Conservation (phyloP, 2,888 invertebrate species). For the Trimorus sp. region DNA sequence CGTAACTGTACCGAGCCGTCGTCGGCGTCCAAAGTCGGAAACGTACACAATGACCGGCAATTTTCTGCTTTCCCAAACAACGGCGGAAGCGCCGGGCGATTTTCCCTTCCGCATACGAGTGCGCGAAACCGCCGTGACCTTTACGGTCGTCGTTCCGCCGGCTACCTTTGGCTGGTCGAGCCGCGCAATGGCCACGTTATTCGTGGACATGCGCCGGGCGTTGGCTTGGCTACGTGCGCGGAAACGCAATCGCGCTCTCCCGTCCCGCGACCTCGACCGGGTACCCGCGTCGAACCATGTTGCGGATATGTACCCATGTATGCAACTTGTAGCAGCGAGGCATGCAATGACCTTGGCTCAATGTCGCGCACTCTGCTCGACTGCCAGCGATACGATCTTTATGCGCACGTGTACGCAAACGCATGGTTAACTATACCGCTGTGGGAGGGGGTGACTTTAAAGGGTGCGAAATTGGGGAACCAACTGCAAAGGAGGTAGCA, state of each 20-base stretch:
- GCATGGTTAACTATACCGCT: constrained; percentile 28
- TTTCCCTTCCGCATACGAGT: constrained; percentile 60
- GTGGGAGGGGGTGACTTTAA: background rate
- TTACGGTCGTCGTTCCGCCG: constrained; percentile 54
- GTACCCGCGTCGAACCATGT: constrained; percentile 59
- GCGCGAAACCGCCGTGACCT: constrained; percentile 58
- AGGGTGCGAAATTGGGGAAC: background rate
- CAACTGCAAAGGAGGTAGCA: too few species aligned
- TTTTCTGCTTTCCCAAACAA: constrained; percentile 55
- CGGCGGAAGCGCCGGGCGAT: constrained; percentile 35
- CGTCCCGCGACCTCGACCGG: constrained; percentile 55
- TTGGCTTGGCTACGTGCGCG: constrained; percentile 54
- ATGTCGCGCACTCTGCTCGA: constrained; percentile 71
- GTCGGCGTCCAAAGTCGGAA: constrained; percentile 53
- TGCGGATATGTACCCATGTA: constrained; percentile 58
- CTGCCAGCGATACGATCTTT: constrained; percentile 55
- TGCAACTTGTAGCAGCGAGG: constrained; percentile 64
- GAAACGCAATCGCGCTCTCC: constrained; percentile 54
- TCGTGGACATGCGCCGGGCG: constrained; percentile 39
- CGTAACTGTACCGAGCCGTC: constrained; percentile 46
- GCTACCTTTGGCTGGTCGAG: constrained; percentile 28
- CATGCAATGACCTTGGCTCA: constrained; percentile 73
- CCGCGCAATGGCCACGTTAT: constrained; percentile 25
- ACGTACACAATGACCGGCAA: constrained; percentile 52
- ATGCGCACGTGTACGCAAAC: constrained; percentile 51